A percentile compares a stretch with the other conserved stretches of the same genome.
Evolutionary conservation across 2,113 vertebrate genomes (phyloP).

Genomic region (Sylvietta virens): DNA sequence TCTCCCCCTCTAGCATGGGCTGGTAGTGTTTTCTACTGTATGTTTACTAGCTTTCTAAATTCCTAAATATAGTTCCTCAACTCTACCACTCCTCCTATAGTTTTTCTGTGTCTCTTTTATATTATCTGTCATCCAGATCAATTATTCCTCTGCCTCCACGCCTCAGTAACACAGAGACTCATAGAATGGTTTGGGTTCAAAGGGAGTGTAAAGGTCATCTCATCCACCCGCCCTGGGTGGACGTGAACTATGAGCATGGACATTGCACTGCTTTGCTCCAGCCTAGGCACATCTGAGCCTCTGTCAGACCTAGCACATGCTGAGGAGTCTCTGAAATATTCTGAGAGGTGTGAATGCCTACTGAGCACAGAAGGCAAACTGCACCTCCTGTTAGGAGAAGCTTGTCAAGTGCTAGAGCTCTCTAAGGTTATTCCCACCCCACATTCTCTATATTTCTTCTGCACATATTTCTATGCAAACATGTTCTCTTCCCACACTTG

Average conservation of each 20-base stretch:
- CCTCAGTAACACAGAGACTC: background rate
- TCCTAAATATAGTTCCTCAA: background rate
- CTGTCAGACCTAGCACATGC: background rate
- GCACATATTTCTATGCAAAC: background rate
- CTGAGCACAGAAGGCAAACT: background rate
- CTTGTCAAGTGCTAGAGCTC: background rate
- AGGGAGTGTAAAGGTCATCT: background rate
- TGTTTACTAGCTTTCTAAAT: slow-evolving; percentile 6
- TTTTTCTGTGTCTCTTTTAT: background rate
- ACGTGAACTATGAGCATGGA: background rate
- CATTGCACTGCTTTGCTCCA: background rate
- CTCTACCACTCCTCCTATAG: background rate
- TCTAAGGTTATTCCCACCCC: background rate
- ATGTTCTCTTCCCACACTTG: background rate
- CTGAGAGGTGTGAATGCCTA: background rate
- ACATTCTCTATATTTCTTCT: background rate
- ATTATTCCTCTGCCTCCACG: background rate
- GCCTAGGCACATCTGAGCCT: background rate
- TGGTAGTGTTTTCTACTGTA: background rate
- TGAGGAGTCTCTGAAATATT: background rate
- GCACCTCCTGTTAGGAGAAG: background rate
- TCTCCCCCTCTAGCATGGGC: background rate
- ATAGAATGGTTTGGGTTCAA: background rate
- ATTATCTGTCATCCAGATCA: background rate
- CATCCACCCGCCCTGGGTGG: rapidly evolving